Base-by-base conservation (phyloP, 2,797 vertebrate genomes). In the Acipenser ruthenus region DNA sequence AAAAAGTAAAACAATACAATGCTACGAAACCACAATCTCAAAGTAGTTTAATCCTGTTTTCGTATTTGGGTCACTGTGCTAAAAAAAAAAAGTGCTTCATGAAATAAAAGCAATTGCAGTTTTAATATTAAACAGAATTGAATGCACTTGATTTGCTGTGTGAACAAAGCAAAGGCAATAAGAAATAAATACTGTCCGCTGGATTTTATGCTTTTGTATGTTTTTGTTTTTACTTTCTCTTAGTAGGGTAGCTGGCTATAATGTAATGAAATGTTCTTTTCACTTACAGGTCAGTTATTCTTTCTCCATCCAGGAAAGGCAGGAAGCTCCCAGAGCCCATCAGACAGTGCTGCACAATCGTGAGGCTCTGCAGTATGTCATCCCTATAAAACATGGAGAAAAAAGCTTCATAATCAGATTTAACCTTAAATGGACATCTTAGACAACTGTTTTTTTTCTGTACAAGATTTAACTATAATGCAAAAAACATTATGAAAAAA, bases 341-440 rank as follows among this genome's bases (percentile, higher is more conserved):
- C 69, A 98, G 87, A 81, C 96, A 98, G 82, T 96, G 95, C 76
- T 98, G 96, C 65, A 98, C 83, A 15, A 98, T 94, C 63, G 93
- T 89, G 76, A 99, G 89, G 80, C 93, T 92, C 80, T 97, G 94
- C 0, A 96, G 90, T 76, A 98, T 90, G 69, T 98, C 95, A 83
- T 98, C 96, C 87, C 96, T 99, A 80, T 59, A 76, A 81, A 50
- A 64, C 4, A 50, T 1, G 62, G 4, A 70, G 2, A 80, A 5
- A 59, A 23, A 47, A 48, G 6, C 37, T 49, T 61, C 55, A 65
- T 37, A 71, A 10, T 66, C 47, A 56, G 55, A 11, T 63, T 12
- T 50, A 53, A 65, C 49, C 65, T 37, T 48, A 63, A 65, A 51
- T 37, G 37, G 37, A 37, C 37, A 37, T 37, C 37, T 4, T 37